Evolutionary conservation across 2,888 invertebrate genomes (phyloP), one percentile per base, ranked within the genome.

Genomic region (Trichacis sp.): DNA sequence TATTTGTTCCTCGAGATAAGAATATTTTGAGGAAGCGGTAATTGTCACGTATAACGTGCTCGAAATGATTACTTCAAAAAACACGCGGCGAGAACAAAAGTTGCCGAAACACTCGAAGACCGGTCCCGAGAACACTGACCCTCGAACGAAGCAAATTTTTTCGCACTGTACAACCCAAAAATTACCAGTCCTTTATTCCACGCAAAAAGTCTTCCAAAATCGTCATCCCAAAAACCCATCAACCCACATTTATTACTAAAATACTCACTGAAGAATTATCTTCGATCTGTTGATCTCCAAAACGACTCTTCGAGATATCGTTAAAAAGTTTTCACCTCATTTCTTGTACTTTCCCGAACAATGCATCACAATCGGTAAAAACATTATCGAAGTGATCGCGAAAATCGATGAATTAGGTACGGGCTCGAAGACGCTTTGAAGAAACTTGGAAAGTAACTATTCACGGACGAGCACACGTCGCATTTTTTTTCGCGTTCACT

Each of bases 401-500:
- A 15, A 53, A 50, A 53, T 53, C 30, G 43, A 45, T 29, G 47
- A 49, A 45, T 45, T 52, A 62, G 51, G 52, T 42, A 48, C 43
- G 45, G 15, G 20, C 52, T 40, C n/a, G n/a, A n/a, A n/a, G n/a
- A n/a, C n/a, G n/a, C n/a, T n/a, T n/a, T n/a, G 50, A 51, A 38
- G 56, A 24, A 30, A 42, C 45, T 12, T n/a, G 43, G 9, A 29
- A 48, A 20, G 54, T 20, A 53, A 61, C 58, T 57, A 60, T 67
- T 60, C 53, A 59, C 60, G 57, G 56, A 46, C 50, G 61, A 58
- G 55, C 62, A 40, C 64, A 62, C 51, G 45, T 43, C 36, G 62
- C 64, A 59, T 63, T 57, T 63, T 69, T 68, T 68, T 68, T 65
- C 24, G 20, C 20, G 47, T 59, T 68, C 62, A 56, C 50, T 60